Base-by-base conservation (phyloP, 2,888 invertebrate species). In the Caenorhabditis parvicauda region DNA sequence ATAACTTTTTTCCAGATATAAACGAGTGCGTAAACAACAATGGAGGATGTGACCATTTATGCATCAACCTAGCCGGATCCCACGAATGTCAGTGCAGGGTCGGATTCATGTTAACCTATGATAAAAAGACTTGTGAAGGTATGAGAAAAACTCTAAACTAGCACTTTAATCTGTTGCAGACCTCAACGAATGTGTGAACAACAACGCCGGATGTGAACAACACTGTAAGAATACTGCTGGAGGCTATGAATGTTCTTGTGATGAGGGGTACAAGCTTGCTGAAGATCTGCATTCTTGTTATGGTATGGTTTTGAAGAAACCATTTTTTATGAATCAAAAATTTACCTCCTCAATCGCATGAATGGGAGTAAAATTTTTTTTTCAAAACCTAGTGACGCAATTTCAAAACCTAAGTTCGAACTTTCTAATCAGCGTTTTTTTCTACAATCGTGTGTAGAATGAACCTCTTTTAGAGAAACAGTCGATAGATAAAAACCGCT, bases 171-270 rank as follows among this genome's bases (percentile, higher is more conserved):
- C 22, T 25, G 2, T 50, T 82, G 84, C 85, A 60, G 90, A 90
- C 80, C 87, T 90, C 27, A 89, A 90, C 77, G 90, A 90, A 82
- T 91, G 90, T 81, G 88, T 88, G 67, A 86, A 88, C 75, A 89
- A 90, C 76, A 87, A 88, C 72, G 87, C 88, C 82, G 87, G 91
- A 58, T 92, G 92, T 81, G 87, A 90, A 72, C 91, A 91, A 79
- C 89, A 90, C 54, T 92, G 92, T 79, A 86, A 89, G 72, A 91
- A 92, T 82, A 87, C 87, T 59, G 90, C 90, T 17, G 89, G 89
- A 47, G 91, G 89, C 82, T 88, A 88, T 76, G 63, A 66, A 54
- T 92, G 92, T 82, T 89, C 89, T 76, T 92, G 92, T 82, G 87
- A 88, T 59, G 87, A 88, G 1, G 91, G 90, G 19, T 90, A 88